Conservation (phyloP, 2,888 invertebrate genomes). For the Druceiella hillmani region DNA sequence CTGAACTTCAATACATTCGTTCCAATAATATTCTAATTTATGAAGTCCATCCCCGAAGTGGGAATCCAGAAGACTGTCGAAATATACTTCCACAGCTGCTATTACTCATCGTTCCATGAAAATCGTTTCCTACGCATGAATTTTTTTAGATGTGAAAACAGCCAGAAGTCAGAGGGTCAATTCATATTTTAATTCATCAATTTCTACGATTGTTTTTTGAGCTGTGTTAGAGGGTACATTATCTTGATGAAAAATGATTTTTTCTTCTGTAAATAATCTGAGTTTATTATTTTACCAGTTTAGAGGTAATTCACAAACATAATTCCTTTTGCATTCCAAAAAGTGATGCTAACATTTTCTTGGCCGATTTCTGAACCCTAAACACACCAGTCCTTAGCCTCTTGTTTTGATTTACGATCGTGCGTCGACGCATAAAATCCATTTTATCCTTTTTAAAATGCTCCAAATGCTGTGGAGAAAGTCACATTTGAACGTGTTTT, state of each 20-base stretch:
- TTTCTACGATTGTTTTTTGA: no score
- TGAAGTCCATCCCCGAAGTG: background rate
- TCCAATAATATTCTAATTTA: background rate
- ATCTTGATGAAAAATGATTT: background rate
- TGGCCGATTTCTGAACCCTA: background rate
- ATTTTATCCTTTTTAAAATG: background rate
- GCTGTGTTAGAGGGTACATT: background rate
- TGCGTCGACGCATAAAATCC: background rate
- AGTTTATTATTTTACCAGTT: background rate
- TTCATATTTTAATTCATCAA: no score
- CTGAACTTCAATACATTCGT: background rate
- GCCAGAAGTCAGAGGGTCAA: background rate
- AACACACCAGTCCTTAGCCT: background rate
- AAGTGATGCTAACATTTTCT: no score
- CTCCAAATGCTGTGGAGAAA: background rate
- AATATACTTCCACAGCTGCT: background rate
- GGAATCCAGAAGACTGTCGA: background rate
- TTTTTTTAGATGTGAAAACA: background rate
- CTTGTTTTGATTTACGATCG: background rate
- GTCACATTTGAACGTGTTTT: background rate
- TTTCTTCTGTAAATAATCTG: background rate
- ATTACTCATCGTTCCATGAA: background rate
- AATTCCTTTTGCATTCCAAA: no score
- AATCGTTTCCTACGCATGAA: no score
- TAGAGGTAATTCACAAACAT: background rate